A percentile compares a stretch with the other conserved stretches of the same genome.
Evolutionary conservation across 2,113 vertebrate species (phyloP).

Genomic region (Dromas ardeola): DNA sequence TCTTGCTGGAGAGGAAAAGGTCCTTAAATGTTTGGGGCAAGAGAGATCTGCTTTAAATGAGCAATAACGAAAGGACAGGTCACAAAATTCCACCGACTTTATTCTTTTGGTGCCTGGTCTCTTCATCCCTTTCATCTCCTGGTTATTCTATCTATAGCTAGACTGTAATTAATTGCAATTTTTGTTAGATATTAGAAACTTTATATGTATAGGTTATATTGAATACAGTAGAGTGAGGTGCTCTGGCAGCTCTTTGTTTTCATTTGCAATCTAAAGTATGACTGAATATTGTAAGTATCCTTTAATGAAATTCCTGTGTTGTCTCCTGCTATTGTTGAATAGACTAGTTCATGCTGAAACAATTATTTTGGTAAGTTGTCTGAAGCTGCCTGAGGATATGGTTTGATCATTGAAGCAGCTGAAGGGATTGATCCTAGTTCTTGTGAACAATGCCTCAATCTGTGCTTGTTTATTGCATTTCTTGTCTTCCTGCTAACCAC

Average conservation of each 20-base stretch:
- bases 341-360: slow-evolving; percentile 35
- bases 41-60: neutral
- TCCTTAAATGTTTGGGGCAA: neutral
- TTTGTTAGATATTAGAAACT: neutral
- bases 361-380: slow-evolving; percentile 57
- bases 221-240: neutral
- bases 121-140: neutral
- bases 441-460: slow-evolving; percentile 35
- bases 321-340: neutral
- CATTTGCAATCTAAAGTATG: neutral
- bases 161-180: neutral
- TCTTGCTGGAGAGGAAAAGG: neutral
- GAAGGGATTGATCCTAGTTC: slow-evolving; percentile 44
- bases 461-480: slow-evolving; percentile 50
- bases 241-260: neutral
- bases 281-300: neutral
- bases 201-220: neutral
- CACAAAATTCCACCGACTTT: neutral
- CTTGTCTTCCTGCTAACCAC: slow-evolving; percentile 18
- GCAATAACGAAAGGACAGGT: neutral
- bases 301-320: neutral
- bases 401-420: slow-evolving; percentile 49
- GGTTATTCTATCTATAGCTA: neutral
- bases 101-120: neutral
- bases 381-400: slow-evolving; percentile 33